Evolutionary conservation across 2,888 invertebrate genomes (phyloP).

Genomic region (Apodemia hepburni): DNA sequence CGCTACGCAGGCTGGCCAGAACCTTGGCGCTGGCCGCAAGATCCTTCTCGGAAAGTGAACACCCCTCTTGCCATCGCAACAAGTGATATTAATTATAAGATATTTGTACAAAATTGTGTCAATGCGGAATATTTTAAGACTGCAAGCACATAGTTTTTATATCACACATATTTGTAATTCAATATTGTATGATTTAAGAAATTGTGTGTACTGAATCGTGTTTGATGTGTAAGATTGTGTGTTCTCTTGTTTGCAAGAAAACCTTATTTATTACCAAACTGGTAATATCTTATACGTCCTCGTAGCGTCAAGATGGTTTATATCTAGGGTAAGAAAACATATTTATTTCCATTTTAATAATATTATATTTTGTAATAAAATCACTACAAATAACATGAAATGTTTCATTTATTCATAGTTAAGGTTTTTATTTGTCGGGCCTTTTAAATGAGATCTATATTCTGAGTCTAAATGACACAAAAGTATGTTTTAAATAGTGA

Average conservation of each 20-base stretch:
- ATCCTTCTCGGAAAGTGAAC: conserved; percentile 94
- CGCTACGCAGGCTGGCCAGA: conserved; percentile 94
- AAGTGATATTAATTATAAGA: conserved; percentile 76
- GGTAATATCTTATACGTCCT: conserved; percentile 40
- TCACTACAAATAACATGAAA: conserved; percentile 20
- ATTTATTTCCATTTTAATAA: conserved; percentile 72
- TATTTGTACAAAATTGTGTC: conserved; percentile 67
- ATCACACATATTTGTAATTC: conserved; percentile 33
- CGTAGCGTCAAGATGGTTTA: conserved; percentile 63
- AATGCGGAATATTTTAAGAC: conserved; percentile 61
- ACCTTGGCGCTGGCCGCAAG: conserved; percentile 93
- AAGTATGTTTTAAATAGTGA: not conserved
- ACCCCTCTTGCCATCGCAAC: conserved; percentile 37
- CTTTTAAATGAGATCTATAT: not conserved
- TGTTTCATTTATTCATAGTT: conserved; percentile 33
- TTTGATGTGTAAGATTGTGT: conserved; percentile 44
- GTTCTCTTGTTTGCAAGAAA: conserved; percentile 39
- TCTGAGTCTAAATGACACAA: not conserved
- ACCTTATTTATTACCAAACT: conserved; percentile 34
- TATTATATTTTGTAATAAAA: conserved; percentile 65
- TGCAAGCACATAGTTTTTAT: conserved; percentile 43
- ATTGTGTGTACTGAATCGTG: conserved; percentile 45
- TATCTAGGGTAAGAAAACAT: conserved; percentile 65
- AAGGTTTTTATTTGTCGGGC: conserved; percentile 19
- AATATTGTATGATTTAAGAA: conserved; percentile 16